Base-by-base conservation (phyloP, 1,140 invertebrate genomes). In the Yoshiicerus persimilis region DNA sequence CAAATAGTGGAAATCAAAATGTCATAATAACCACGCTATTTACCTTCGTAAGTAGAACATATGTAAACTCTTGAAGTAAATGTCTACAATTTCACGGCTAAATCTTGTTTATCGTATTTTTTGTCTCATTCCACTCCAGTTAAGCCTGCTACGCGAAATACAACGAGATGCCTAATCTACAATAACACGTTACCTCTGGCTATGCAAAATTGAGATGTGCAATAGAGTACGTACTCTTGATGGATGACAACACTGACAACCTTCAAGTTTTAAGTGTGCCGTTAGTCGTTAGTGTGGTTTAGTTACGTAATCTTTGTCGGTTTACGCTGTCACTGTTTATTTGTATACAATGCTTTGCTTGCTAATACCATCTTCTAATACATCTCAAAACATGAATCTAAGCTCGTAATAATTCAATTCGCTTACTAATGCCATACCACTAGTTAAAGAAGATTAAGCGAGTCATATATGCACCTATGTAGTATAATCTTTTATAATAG, bases 271-370 rank as follows among this genome's bases (percentile, higher is more conserved):
- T 80, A 80, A 80, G 34, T 80, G 34, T 34, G 75, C 30, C 75
- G 75, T 80, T 80, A 38, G 75, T 80, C 75, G 75, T 80, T 80
- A 80, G 75, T 80, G 75, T 80, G 75, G 75, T 38, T 80, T 80
- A 80, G 27, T 80, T 80, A 80, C 30, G 75, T 34, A 80, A 80
- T 80, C 30, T 20, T 80, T 32, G 20, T 80, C 75, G 75, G 75
- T 80, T 80, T 80, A 80, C 75, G 75, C 34, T 36, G 30, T 11
- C 32, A 80, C 2, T 2, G 64, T 70, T 70, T 70, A 25, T 30
- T 70, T 70, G 64, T 25, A 70, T 30, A 70, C 64, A 70, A 70
- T 70, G 23, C 23, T 66, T 27, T 5, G 9, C 25, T 6, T 56
- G n/a, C 41, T 56, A 56, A 41, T 41, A 41, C 39, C 9, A 41